Evolutionary conservation across 2,888 invertebrate genomes (phyloP).

Genomic region (Eueremaeus valkanovi): DNA sequence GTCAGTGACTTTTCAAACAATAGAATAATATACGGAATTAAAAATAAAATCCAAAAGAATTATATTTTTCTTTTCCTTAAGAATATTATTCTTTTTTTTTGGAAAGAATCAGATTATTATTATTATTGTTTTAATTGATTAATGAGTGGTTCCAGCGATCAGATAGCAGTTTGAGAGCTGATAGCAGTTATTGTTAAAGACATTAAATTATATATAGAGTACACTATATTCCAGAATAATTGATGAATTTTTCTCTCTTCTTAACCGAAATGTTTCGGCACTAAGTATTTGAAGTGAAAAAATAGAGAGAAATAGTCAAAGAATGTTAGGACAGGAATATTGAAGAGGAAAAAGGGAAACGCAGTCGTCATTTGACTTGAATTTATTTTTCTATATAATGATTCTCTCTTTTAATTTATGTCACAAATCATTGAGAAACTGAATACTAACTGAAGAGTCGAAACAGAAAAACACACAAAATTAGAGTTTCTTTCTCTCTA

Average conservation of each 20-base stretch:
- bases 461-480: background rate
- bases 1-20: constrained; percentile 8
- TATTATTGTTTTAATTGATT: constrained; percentile 20
- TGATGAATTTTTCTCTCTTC: background rate
- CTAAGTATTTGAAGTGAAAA: background rate
- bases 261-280: background rate
- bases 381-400: background rate
- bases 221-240: background rate
- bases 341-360: background rate
- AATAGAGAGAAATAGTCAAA: background rate
- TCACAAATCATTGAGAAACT: background rate
- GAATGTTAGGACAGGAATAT: background rate
- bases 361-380: background rate
- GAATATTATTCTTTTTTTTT: background rate
- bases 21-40: background rate
- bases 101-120: constrained; percentile 5
- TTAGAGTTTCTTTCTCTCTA: background rate
- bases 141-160: background rate
- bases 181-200: background rate
- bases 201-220: background rate
- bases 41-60: background rate
- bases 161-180: background rate
- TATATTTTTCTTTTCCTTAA: too few relatives aligned
- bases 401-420: background rate
- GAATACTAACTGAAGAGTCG: background rate